Evolutionary conservation across 2,797 vertebrate species (phyloP), one percentile per base, ranked within the genome.

Genomic region (Acomys russatus): DNA sequence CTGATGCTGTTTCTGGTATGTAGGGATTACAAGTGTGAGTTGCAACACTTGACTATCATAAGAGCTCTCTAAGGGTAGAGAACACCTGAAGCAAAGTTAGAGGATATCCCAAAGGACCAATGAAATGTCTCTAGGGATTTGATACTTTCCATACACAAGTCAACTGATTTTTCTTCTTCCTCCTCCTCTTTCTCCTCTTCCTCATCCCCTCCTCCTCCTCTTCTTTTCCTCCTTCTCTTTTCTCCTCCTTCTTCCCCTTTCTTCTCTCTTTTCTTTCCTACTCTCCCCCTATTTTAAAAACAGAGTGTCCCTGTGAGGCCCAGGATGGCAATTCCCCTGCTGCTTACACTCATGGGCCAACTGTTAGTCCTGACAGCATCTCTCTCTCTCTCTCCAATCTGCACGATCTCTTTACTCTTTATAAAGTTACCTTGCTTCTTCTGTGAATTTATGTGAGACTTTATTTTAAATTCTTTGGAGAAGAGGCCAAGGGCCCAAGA

Each of bases 221-320:
- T n/a, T 18, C 15, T 18, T 44, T 38, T 44, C 9, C 18, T 18
- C 38, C 14, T 64, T 15, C 8, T 30, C 49, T 28, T 18, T 63
- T 2, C 10, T 23, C 9, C 5, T 6, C 10, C 9, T 23, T 3
- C 11, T 35, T 18, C 15, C 11, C 4, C 17, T 23, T 25, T 23
- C 23, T 64, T 5, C 63, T 64, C 23, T 66, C 63, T 23, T 6
- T 54, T 4, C n/a, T 82, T 38, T n/a, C n/a, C 33, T 59, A 23
- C 30, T 10, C 33, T 30, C 15, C 44, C 10, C 28, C 5, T 20
- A 23, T 54, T 56, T 54, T 78, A 15, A 33, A 86, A 86, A 56
- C 12, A 33, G 22, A 33, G 28, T 28, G 33, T 73, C n/a, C n/a
- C 54, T 38, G 6, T 74, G 35, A 61, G 35, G 56, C 7, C 35